phyloP scores from a whole-genome alignment of 2,888 invertebrate species.

The Pheosia tremula region DNA sequence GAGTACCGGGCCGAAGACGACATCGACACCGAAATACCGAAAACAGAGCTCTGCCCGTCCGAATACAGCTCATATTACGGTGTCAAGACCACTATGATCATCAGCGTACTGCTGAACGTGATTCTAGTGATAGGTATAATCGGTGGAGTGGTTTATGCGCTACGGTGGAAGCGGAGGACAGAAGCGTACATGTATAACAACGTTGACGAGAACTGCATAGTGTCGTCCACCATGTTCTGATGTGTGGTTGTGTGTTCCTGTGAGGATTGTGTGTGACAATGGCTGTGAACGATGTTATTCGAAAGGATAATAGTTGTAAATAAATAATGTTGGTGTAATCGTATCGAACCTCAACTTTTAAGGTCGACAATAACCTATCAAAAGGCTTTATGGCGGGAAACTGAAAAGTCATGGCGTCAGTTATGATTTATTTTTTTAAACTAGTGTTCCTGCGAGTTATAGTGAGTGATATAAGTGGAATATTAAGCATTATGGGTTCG shows the following conservation, averaged over 20 bases:
- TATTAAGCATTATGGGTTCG: too few species aligned
- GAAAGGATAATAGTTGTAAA: neutral
- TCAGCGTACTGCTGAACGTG: slow-evolving; percentile 61
- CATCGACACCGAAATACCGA: slow-evolving; percentile 13
- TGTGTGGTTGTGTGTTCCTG: neutral
- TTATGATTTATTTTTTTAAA: too few species aligned
- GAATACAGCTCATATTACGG: slow-evolving; percentile 17
- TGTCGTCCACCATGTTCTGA: slow-evolving; percentile 39
- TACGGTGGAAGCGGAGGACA: slow-evolving; percentile 52
- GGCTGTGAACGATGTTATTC: neutral
- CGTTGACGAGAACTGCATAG: slow-evolving; percentile 49
- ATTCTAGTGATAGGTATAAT: slow-evolving; percentile 48
- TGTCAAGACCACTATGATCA: slow-evolving; percentile 44
- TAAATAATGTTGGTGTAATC: neutral
- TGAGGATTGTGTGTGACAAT: neutral
- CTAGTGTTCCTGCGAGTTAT: too few species aligned
- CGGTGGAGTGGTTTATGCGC: slow-evolving; percentile 43
- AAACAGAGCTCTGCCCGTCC: neutral
- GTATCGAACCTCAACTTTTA: too few species aligned
- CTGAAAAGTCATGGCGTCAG: too few species aligned
- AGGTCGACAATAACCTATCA: too few species aligned
- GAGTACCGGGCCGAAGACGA: slow-evolving; percentile 31
- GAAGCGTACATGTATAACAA: slow-evolving; percentile 52
- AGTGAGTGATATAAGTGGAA: too few species aligned
- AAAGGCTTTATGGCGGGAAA: too few species aligned